Evolutionary conservation across 2,113 vertebrate species (phyloP), one percentile per base, ranked within the genome.

Genomic region (Gymnogyps californianus): DNA sequence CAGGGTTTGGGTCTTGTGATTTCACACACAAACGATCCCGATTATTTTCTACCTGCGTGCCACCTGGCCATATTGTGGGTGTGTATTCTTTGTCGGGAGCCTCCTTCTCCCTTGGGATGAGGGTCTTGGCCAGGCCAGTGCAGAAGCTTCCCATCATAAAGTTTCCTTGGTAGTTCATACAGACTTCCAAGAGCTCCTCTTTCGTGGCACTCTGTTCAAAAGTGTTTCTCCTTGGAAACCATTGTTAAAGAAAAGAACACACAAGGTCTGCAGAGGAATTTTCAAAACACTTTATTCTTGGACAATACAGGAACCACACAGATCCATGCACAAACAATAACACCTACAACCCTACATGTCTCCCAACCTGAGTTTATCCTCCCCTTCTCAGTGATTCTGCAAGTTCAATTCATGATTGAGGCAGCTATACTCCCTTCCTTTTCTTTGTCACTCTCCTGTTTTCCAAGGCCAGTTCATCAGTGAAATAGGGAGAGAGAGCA

Each of bases 1-100:
- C 9, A 66, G 13, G 4, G 25, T 42, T 38, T 58, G 42, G 16
- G 42, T 29, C 25, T 38, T 74, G 18, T 16, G 46, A 66, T 62
- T 89, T 86, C 17, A 25, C 25, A 25, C 25, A 42, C 5, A 81
- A 86, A 70, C 0, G 0, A 57, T 40, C 22, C 18, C 0, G 0
- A 58, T 58, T 83, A 40, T 88, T 78, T 93, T 49, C 54, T 34
- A n/a, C 19, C 51, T 5, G 1, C 0, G 1, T 79, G 34, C 3
- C 36, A 47, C 13, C 12, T 32, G 3, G 0, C 1, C 52, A 31
- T 44, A 34, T 7, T 61, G 11, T 1, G 2, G 7, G 3, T 52
- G 4, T 10, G 7, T 8, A 42, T 29, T 46, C 13, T 55, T 58
- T 81, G 28, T 20, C 7, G 2, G 58, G 15, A 84, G 10, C 28